Evolutionary conservation across 2,113 vertebrate species (phyloP).

Genomic region (Oreochromis tanganicae): DNA sequence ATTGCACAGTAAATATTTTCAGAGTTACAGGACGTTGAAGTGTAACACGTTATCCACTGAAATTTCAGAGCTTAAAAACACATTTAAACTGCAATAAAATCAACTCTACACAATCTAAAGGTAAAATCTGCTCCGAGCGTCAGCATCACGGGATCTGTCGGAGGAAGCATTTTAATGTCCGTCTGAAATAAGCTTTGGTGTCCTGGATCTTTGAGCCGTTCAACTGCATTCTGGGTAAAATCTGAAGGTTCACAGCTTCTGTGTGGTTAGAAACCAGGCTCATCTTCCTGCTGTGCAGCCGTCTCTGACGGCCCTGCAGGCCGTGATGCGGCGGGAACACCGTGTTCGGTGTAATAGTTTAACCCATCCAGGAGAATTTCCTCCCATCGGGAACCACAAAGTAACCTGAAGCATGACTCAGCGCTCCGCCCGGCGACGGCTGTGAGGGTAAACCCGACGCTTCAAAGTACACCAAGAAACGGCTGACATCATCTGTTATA

Average conservation of each 20-base stretch:
- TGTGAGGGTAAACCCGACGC: not conserved
- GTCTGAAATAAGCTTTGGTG: not conserved
- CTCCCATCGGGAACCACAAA: not conserved
- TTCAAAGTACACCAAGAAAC: not conserved
- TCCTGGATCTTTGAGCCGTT: not conserved
- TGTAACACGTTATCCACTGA: not conserved
- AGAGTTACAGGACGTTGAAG: not conserved
- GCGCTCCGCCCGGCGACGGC: not conserved
- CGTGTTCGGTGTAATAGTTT: too few species aligned
- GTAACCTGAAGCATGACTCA: not conserved
- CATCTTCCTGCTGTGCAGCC: not conserved
- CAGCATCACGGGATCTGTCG: not conserved
- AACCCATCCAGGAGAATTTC: not conserved
- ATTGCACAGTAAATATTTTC: accelerated
- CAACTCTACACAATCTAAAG: not conserved
- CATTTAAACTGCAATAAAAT: not conserved
- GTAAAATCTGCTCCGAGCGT: not conserved
- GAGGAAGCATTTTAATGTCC: not conserved
- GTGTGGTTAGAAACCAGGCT: not conserved
- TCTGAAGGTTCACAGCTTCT: not conserved
- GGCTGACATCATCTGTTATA: not conserved
- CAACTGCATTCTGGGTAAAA: not conserved
- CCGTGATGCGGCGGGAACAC: too few species aligned
- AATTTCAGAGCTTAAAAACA: not conserved
- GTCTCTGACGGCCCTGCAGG: not conserved